Evolutionary conservation across 2,113 vertebrate species (phyloP).

Genomic region (Notechis scutatus): DNA sequence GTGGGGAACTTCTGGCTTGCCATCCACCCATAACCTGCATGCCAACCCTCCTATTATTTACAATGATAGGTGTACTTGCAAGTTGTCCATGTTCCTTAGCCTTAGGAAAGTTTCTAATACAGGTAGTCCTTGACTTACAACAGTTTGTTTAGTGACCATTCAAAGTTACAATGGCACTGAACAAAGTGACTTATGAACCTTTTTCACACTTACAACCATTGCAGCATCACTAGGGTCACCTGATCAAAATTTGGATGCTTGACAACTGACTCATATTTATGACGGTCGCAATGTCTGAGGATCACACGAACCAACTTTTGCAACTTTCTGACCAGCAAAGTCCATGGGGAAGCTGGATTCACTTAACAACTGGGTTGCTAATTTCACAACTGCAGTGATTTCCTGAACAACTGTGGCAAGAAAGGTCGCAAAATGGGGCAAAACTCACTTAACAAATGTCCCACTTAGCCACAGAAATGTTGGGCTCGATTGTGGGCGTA

Average conservation of each 20-base stretch:
- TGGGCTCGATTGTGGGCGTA: not conserved
- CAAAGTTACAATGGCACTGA: not conserved
- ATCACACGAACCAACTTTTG: not conserved
- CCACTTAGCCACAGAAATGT: not conserved
- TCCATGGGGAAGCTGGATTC: not conserved
- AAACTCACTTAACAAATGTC: not conserved
- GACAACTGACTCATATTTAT: not conserved
- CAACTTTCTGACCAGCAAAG: not conserved
- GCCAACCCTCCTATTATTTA: not conserved
- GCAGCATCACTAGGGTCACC: not conserved
- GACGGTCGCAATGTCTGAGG: not conserved
- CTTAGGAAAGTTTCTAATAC: not conserved
- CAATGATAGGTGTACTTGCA: not conserved
- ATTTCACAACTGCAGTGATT: not conserved
- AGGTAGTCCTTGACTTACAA: not conserved
- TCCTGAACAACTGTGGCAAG: not conserved
- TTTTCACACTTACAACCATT: not conserved
- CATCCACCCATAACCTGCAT: not conserved
- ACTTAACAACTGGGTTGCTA: not conserved
- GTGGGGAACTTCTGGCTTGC: not conserved
- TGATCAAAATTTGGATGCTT: not conserved
- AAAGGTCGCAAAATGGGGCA: not conserved
- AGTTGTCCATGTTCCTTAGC: not conserved
- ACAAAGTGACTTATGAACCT: not conserved
- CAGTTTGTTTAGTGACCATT: not conserved